Conservation (phyloP, 2,113 vertebrate genomes). For the Pseudorectes ferrugineus region DNA sequence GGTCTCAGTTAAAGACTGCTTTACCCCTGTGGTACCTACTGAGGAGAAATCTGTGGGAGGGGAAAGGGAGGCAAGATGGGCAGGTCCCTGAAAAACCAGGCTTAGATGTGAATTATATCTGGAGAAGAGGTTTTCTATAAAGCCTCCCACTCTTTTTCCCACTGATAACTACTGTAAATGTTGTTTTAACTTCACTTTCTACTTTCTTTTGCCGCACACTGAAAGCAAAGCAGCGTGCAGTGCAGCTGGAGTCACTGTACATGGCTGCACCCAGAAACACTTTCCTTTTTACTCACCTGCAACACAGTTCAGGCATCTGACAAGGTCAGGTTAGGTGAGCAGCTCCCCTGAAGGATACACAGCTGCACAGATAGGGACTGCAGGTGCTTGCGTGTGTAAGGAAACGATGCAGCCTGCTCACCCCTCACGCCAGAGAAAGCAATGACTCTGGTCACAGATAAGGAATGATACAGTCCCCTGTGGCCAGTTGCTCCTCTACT, state of each 20-base stretch:
- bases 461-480: neutral
- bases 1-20: neutral
- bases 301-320: neutral
- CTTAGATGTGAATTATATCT: neutral
- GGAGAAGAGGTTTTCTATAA: neutral
- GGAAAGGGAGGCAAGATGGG: neutral
- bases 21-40: neutral
- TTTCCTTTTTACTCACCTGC: neutral
- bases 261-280: fast-evolving
- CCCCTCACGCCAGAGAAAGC: neutral
- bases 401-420: neutral
- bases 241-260: neutral
- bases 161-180: neutral
- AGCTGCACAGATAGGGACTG: neutral
- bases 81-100: neutral
- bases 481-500: neutral
- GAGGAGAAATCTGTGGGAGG: neutral
- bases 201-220: neutral
- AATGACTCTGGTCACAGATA: neutral
- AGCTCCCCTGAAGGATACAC: neutral
- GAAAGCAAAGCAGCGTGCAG: neutral
- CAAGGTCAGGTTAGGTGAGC: neutral
- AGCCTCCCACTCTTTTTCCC: neutral
- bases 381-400: fast-evolving
- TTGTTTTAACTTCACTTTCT: neutral